Conservation (phyloP, 2,113 vertebrate species). For the Isurus oxyrinchus region DNA sequence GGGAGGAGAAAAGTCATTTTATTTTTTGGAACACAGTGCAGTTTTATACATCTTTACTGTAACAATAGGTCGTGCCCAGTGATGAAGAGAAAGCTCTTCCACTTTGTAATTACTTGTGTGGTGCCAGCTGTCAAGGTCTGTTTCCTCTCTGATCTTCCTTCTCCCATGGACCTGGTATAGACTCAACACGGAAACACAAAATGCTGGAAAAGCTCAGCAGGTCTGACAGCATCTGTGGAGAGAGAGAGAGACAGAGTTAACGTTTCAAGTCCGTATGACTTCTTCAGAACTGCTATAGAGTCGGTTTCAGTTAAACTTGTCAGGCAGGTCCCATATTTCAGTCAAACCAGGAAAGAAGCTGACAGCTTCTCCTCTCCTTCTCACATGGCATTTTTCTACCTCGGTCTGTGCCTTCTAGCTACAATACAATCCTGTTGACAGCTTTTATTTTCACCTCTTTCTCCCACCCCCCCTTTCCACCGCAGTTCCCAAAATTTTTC, state of each 20-base stretch:
- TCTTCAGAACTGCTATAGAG: background rate
- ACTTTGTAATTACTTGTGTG: background rate
- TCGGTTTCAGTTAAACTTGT: background rate
- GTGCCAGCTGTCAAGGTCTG: background rate
- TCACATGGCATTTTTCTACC: background rate
- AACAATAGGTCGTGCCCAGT: background rate
- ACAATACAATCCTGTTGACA: background rate
- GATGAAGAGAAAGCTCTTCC: background rate
- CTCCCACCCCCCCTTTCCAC: background rate
- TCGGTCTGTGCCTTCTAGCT: background rate
- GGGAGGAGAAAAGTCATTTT: background rate
- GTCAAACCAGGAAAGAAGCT: background rate
- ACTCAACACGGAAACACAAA: background rate
- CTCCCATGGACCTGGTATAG: background rate
- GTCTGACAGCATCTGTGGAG: no score
- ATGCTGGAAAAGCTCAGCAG: no score
- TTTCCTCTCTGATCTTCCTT: background rate
- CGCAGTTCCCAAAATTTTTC: background rate
- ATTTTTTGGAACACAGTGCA: background rate
- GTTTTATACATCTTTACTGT: background rate
- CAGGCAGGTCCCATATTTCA: background rate
- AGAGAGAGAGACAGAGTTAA: no score
- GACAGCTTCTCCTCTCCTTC: background rate
- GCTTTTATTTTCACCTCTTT: background rate
- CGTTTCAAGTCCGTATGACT: no score